Evolutionary conservation across 2,113 vertebrate species (phyloP), one percentile per base, ranked within the genome.

Genomic region (Pyxicephalus adspersus): DNA sequence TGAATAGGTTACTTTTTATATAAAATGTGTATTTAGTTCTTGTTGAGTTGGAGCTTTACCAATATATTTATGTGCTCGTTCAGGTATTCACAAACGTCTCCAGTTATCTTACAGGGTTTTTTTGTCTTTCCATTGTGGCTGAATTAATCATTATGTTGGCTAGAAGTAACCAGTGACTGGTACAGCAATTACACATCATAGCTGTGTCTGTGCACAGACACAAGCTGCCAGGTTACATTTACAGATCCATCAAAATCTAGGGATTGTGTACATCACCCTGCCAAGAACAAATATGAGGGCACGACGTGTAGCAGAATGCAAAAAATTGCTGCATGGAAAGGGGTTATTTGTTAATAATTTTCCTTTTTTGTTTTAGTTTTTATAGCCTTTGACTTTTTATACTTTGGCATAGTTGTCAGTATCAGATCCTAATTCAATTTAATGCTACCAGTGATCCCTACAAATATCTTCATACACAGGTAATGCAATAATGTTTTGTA

Each of bases 221-320:
- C 38, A 64, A 64, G 75, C 75, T 77, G 75, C 45, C 61, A 77
- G 75, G 75, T 64, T 54, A 64, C 61, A 45, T 54, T 77, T 77
- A n/a, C 61, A 77, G 45, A 4, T 51, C 34, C 18, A 5, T 45
- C 60, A 28, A 31, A 20, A 34, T 76, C 34, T 63, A 34, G 16
- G 34, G 22, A 70, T 51, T 63, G 73, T 50, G 25, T 28, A 77
- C 18, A 76, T 22, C 7, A 28, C 38, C 63, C 2, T 77, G 45
- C 60, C 75, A 64, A 77, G 45, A 72, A 72, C 51, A 77, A 76
- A 76, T 51, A 22, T 28, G 17, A 34, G 13, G 38, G 26, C 7
- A 64, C 26, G 23, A 7, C 22, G 20, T 58, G n/a, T 2, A 45
- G 31, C 50, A n/a, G 50, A 16, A 34, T 16, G 34, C 66, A 51